Evolutionary conservation across 23 tunicate genomes (phyloP).

Genomic region (Halocynthia aurantium): DNA sequence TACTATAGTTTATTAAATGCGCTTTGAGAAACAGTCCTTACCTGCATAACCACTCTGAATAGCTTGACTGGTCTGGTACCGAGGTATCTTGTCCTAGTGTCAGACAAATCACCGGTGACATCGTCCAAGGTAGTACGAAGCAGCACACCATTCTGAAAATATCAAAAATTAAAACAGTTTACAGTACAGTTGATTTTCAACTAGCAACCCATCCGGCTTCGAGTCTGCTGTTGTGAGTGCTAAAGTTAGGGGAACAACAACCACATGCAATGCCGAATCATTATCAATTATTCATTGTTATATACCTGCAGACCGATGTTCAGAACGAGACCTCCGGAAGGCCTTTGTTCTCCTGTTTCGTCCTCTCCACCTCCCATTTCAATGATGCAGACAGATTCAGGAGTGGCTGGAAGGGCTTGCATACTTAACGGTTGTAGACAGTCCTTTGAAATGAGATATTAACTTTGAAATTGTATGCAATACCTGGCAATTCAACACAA

Average conservation of each 20-base stretch:
- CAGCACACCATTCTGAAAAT: constrained; percentile 88
- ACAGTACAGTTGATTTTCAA: neutral
- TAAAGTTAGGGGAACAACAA: too few relatives aligned
- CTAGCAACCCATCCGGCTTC: too few relatives aligned
- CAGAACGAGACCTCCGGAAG: constrained; percentile 76
- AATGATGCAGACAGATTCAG: constrained; percentile 90
- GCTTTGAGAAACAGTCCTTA: neutral
- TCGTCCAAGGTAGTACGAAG: constrained; percentile 85
- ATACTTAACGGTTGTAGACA: constrained; percentile 95
- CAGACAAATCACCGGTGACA: constrained; percentile 95
- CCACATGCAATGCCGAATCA: too few relatives aligned
- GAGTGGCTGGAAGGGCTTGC: constrained; percentile 94
- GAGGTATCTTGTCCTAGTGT: constrained; percentile 92
- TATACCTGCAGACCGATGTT: constrained; percentile 91
- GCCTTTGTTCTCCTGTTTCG: constrained; percentile 69
- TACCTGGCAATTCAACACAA: too few relatives aligned
- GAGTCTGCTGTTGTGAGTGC: too few relatives aligned
- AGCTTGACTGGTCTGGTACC: constrained; percentile 95
- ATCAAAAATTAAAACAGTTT: neutral
- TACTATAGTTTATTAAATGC: too few relatives aligned
- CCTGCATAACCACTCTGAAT: constrained; percentile 80
- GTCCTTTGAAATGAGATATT: constrained; percentile 33
- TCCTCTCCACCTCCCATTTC: constrained; percentile 94
- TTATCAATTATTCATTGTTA: neutral
- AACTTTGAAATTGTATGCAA: too few relatives aligned